Percentiles rank a stretch among this genome's conserved stretches.
Evolutionary conservation across 2,797 vertebrate genomes (phyloP).

Genomic region (Helarctos malayanus): DNA sequence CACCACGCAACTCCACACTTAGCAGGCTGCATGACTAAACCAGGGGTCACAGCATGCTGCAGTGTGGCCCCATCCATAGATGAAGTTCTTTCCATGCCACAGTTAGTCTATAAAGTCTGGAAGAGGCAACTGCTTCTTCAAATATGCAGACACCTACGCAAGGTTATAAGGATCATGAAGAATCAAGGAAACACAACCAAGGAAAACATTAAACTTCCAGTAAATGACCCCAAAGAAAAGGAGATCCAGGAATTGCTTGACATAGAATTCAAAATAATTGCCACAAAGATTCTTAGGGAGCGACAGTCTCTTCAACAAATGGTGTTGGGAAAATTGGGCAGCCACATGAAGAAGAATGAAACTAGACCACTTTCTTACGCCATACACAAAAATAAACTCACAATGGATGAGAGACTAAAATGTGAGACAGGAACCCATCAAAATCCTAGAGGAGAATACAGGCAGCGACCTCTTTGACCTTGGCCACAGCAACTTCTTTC

Average conservation of each 20-base stretch:
- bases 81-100: background rate
- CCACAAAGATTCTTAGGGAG: background rate
- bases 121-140: background rate
- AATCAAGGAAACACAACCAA: background rate
- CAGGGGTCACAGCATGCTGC: background rate
- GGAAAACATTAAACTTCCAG: background rate
- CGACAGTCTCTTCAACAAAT: background rate
- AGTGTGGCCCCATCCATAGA: background rate
- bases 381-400: background rate
- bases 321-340: background rate
- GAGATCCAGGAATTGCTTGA: background rate
- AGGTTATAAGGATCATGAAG: background rate
- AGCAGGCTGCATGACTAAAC: background rate
- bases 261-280: background rate
- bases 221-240: background rate
- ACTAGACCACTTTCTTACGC: background rate
- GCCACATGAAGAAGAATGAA: background rate
- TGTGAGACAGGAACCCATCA: background rate
- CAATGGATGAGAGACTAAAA: background rate
- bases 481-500: background rate
- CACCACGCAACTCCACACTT: background rate
- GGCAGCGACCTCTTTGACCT: background rate
- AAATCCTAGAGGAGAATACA: background rate
- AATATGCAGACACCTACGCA: background rate
- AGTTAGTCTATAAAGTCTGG: background rate